Conservation (phyloP, 2,888 invertebrate species). For the Meandrusa payeni region DNA sequence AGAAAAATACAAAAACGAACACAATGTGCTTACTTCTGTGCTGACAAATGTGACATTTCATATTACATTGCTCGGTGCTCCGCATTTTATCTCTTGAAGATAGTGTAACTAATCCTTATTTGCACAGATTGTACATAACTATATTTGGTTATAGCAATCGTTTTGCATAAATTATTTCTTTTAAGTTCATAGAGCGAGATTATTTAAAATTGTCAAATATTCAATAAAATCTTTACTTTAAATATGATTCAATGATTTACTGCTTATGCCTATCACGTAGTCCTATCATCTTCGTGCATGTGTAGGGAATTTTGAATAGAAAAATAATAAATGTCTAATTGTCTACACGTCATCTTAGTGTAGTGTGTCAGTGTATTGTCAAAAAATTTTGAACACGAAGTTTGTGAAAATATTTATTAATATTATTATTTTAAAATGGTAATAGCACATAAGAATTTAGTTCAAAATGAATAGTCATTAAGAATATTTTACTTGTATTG, state of each 20-base stretch:
- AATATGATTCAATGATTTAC: no score
- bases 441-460: no score
- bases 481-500: no score
- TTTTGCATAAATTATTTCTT: no score
- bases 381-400: constrained; percentile 25
- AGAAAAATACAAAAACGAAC: constrained; percentile 37
- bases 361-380: constrained; percentile 42
- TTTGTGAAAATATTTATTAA: constrained; percentile 39
- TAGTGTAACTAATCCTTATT: background rate
- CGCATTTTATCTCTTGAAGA: constrained; percentile 11
- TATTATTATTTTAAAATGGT: constrained; percentile 51
- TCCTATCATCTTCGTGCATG: background rate
- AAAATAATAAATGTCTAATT: constrained; percentile 17
- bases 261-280: no score
- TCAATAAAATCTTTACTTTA: no score
- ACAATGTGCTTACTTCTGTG: constrained; percentile 46
- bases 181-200: no score
- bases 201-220: no score
- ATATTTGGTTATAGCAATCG: background rate
- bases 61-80: constrained; percentile 20
- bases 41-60: constrained; percentile 51
- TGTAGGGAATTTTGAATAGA: background rate
- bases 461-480: no score
- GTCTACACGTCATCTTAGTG: constrained; percentile 58
- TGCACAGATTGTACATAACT: constrained; percentile 2